Evolutionary conservation across 2,888 invertebrate genomes (phyloP).

Genomic region (Malthinus flaveolus): DNA sequence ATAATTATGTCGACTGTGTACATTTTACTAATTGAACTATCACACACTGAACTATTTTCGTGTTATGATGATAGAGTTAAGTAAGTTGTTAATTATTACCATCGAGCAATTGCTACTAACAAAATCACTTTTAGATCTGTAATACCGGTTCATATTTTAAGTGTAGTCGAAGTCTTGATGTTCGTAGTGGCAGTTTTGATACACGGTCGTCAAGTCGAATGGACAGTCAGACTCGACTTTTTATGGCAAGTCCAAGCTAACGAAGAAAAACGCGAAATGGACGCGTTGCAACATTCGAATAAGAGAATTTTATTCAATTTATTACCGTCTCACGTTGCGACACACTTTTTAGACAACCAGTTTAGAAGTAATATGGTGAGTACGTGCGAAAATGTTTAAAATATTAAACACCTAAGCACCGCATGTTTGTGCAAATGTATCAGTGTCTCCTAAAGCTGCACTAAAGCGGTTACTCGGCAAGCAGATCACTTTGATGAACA

Average conservation of each 20-base stretch:
- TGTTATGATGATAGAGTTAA: constrained; percentile 79
- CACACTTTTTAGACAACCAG: constrained; percentile 88
- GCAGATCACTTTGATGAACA: too few species aligned
- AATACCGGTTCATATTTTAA: constrained; percentile 77
- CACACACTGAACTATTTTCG: constrained; percentile 77
- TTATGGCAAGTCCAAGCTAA: constrained; percentile 84
- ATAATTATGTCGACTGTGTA: constrained; percentile 80
- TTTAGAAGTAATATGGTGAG: constrained; percentile 84
- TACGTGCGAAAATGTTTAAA: constrained; percentile 20
- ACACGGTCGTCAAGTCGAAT: constrained; percentile 85
- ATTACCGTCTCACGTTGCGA: constrained; percentile 88
- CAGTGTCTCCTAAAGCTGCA: neutral
- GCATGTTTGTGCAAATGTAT: too few species aligned
- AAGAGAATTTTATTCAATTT: constrained; percentile 86
- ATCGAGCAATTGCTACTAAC: neutral
- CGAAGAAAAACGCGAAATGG: constrained; percentile 92
- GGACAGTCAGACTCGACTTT: constrained; percentile 85
- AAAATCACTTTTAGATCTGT: constrained; percentile 57
- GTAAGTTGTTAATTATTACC: constrained; percentile 58
- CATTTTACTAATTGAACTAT: constrained; percentile 77
- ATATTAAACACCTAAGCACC: neutral
- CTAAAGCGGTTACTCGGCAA: neutral
- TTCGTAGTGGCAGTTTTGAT: constrained; percentile 82
- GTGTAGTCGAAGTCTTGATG: constrained; percentile 79
- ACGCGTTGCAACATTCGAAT: constrained; percentile 88